Base-by-base conservation (phyloP, 1,140 invertebrate species). In the Drosophila arawakana region DNA sequence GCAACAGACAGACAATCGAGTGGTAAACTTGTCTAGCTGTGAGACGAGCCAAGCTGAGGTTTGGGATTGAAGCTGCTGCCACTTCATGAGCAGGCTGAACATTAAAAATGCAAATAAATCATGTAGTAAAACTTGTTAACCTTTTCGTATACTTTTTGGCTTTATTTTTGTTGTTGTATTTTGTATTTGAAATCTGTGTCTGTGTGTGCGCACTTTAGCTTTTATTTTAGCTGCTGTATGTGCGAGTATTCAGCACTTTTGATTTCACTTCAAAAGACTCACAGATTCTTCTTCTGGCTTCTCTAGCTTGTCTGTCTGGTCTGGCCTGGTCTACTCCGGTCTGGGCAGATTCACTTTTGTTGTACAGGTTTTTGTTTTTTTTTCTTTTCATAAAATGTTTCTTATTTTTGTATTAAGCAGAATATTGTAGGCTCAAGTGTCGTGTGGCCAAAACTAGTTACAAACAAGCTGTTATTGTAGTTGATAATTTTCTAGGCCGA, bases 101-200 rank as follows among this genome's bases (percentile, higher is more conserved):
- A 84, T 88, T 89, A 88, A 88, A 88, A 88, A 88, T 88, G 83
- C 83, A 88, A 88, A 88, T 88, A 88, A 88, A 88, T 88, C 83
- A 88, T 88, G 83, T 88, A 88, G 83, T 88, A 89, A 88, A 88
- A 88, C 83, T 88, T 88, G 83, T 88, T 88, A 88, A 88, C 83
- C 83, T 88, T 88, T 88, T 89, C 83, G 47, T 77, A 78, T 81
- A 72, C 75, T 73, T 61, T 61, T 68, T 58, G 54, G 50, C 60
- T 66, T 57, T 62, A 57, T 15, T 63, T 57, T 34, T 46, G 35
- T 18, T 21, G 30, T 59, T 21, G 15, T 15, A 21, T 21, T 21
- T 21, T 21, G 0, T 15, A 44, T 50, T n/a, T 57, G 60, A 15
- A 15, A 15, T 15, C 15, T 76, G 73, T 68, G 61, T 75, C 39